Base-by-base conservation (phyloP, 2,797 vertebrate species). In the Triplophysa yarkandensis region DNA sequence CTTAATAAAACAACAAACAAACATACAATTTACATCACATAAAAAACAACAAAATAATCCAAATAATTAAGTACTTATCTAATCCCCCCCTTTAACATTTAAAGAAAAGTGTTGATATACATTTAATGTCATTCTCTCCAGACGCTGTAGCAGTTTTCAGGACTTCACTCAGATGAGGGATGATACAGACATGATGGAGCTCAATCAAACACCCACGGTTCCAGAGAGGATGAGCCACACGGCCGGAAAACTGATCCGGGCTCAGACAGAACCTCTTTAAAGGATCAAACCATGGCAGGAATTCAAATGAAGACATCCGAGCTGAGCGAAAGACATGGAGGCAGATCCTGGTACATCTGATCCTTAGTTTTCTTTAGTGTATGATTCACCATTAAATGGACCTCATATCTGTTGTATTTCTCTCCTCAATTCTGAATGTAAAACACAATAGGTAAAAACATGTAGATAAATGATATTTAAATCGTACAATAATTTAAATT, bases 101-200 rank as follows among this genome's bases (percentile, higher is more conserved):
- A n/a, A n/a, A n/a, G n/a, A n/a, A n/a, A n/a, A n/a, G n/a, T n/a
- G 9, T 39, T 39, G 36, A 39, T 39, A 11, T 14, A 0, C 4
- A 13, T 25, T 3, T 25, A 19, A 17, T 32, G 9, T 41, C 8
- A 50, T 34, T 2, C 39, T 44, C 63, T 78, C 36, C 79, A 93
- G 92, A 78, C 90, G 92, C 5, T 92, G 90, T 79, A 88, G 89
- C 17, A 93, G 92, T 77, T 93, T 90, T 74, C 92, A 93, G 64
- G 92, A 93, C 75, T 93, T 93, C 78, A 92, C 91, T 55, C 88
- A 90, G 81, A 85, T 92, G 66, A 87, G 89, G 28, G 89, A 87
- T 80, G 92, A 90, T 84, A 87, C 68, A 41, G 90, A 93, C 81
- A 92, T 87, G 0, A 81, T 90, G 82, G 87, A 88, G 34, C 81